A percentile compares a stretch with the other conserved stretches of the same genome.
These are phyloP conservation scores for Microhierax caerulescens DNA, from an alignment of 2,797 vertebrate species.

Conservation along the genomic window DNA sequence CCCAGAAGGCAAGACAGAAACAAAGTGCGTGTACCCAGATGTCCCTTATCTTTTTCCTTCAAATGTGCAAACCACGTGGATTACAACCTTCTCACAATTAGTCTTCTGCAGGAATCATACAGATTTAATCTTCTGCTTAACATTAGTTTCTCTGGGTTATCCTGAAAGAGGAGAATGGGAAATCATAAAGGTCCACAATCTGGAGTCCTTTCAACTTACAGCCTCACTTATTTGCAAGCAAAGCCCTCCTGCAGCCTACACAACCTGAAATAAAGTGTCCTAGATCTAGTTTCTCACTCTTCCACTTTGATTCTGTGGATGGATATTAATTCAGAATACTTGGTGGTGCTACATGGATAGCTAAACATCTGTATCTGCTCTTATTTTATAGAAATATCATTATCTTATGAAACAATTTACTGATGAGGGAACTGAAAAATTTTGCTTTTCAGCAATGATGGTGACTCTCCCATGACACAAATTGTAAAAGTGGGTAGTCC, in stretches of 20 bases:
- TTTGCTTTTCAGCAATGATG: neutral
- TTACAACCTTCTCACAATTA: neutral
- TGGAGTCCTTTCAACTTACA: neutral
- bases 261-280: neutral
- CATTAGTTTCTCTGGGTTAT: neutral
- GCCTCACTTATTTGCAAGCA: neutral
- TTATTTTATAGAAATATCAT: neutral
- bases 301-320: neutral
- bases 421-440: neutral
- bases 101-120: neutral
- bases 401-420: neutral
- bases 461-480: neutral
- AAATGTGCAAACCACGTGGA: neutral
- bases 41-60: neutral
- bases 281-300: neutral
- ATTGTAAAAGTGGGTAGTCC: neutral
- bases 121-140: neutral
- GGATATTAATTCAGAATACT: neutral
- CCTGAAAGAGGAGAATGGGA: neutral
- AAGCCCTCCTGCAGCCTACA: neutral
- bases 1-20: neutral
- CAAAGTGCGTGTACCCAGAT: neutral
- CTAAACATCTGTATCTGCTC: neutral
- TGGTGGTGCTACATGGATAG: neutral
- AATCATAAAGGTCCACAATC: neutral